A percentile compares a stretch with the other conserved stretches of the same genome.
These are phyloP conservation scores for Puma concolor DNA, from an alignment of 2,113 vertebrate species.

Conservation along the genomic window DNA sequence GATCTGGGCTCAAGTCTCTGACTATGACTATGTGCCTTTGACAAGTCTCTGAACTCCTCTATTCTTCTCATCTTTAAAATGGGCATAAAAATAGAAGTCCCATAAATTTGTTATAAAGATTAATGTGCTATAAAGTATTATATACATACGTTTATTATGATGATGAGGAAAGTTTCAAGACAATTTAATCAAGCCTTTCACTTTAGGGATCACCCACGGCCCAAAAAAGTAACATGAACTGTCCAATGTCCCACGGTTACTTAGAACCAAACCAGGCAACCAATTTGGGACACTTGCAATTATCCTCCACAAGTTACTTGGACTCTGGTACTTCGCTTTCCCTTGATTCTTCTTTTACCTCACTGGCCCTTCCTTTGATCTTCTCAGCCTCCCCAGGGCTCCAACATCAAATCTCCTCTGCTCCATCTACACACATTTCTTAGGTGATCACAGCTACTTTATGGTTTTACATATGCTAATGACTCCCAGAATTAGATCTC, in stretches of 20 bases:
- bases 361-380: not conserved
- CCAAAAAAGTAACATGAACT: not conserved
- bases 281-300: not conserved
- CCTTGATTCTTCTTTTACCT: not conserved
- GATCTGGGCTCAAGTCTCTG: not conserved
- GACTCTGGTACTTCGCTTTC: not conserved
- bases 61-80: slow-evolving; percentile 45
- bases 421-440: not conserved
- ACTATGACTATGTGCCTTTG: not conserved
- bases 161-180: not conserved
- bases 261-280: slow-evolving; percentile 14
- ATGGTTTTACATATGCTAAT: slow-evolving; percentile 22
- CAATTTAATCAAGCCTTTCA: not conserved
- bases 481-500: slow-evolving; percentile 21
- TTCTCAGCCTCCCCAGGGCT: not conserved
- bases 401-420: not conserved
- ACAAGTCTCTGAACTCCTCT: slow-evolving; percentile 47
- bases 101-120: not conserved
- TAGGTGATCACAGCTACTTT: not conserved
- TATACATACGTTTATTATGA: not conserved
- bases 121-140: not conserved
- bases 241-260: not conserved
- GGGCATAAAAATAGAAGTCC: not conserved
- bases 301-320: not conserved
- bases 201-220: not conserved